Evolutionary conservation across 1,140 invertebrate species (phyloP), one percentile per base, ranked within the genome.

Genomic region (Maniola jurtina): DNA sequence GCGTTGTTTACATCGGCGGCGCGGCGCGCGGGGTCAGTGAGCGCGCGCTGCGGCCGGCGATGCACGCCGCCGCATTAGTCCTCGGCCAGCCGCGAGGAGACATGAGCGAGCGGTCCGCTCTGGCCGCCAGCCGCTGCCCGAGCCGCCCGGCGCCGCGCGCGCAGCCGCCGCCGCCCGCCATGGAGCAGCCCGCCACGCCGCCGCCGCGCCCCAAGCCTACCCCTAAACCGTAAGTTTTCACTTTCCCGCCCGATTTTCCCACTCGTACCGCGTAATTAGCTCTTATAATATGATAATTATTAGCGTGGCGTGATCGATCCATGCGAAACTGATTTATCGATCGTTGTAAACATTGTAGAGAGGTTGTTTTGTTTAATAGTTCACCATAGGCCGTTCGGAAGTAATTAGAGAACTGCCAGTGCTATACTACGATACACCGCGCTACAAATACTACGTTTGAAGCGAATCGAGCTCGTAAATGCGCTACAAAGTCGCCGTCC

Each of bases 31-130:
- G 68, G 71, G 71, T 70, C 76, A 84, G 80, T 84, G 79, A 73
- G 80, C 81, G 77, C 80, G 74, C 84, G 81, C 66, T 81, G 70
- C 75, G 75, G 61, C 60, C 66, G 69, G 58, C 59, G 77, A 58
- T 81, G 81, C 84, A 84, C 80, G 81, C 70, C 76, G 78, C 69
- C 78, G 66, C 66, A 77, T 72, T 81, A 77, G 55, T 73, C 62
- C 33, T 35, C 50, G 34, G 68, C 55, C 64, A 52, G 25, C 42
- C 60, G 61, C 66, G 52, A 58, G 34, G 58, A 61, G 61, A 68
- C 61, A 85, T 83, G 81, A 72, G 68, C 33, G 76, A 83, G 25
- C 82, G 77, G 78, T 78, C n/a, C n/a, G n/a, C 77, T 36, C 36
- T 75, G 11, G 52, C 75, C 34, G 72, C 76, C 15, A 67, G 70